Percentiles rank a stretch among this genome's conserved stretches.
phyloP scores from a whole-genome alignment of 37 sponge, comb jelly and placozoan genomes.

The Mnemiopsis leidyi region DNA sequence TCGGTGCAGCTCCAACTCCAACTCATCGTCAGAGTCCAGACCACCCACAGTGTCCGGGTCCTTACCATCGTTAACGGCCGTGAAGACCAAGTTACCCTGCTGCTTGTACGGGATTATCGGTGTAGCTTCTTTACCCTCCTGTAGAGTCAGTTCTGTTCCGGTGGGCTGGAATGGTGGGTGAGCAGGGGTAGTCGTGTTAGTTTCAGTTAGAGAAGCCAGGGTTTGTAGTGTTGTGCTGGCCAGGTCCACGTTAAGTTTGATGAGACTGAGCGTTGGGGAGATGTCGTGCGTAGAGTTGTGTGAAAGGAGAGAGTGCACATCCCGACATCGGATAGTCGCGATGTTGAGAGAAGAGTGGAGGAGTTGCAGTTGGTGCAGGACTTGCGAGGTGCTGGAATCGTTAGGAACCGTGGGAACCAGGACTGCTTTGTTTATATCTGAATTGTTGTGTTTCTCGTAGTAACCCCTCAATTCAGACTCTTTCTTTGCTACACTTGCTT shows the following conservation, averaged over 20 bases:
- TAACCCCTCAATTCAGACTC: not conserved
- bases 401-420: not conserved
- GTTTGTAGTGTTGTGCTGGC: not conserved
- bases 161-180: not conserved
- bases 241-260: constrained; percentile 17
- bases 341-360: constrained; percentile 52
- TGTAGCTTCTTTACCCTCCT: not conserved
- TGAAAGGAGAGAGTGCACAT: not conserved
- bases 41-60: not conserved
- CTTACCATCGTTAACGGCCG: not conserved
- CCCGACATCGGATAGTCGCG: constrained; percentile 35
- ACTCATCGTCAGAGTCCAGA: constrained; percentile 24
- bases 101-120: constrained; percentile 40
- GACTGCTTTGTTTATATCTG: not conserved
- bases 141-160: not conserved
- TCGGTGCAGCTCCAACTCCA: not conserved
- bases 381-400: not conserved
- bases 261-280: not conserved
- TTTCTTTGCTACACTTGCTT: not conserved
- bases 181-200: not conserved
- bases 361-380: constrained; percentile 1
- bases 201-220: not conserved
- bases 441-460: too few relatives aligned
- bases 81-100: constrained; percentile 42
- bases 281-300: not conserved